Conservation (phyloP, 2,113 vertebrate species). For the Gobiocypris rarus region DNA sequence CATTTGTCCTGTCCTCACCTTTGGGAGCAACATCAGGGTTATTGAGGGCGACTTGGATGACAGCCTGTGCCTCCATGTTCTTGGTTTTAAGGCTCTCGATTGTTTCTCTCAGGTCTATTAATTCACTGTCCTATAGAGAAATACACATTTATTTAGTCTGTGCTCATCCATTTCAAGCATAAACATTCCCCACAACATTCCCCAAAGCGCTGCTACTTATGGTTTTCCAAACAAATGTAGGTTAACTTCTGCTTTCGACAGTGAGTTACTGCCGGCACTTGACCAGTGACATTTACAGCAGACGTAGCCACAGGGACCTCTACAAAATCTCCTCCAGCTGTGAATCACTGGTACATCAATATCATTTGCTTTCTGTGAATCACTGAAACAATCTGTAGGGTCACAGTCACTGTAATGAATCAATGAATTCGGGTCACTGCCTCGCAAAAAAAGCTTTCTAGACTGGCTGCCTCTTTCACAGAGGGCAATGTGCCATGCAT, state of each 20-base stretch:
- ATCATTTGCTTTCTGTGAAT: neutral
- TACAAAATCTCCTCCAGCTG: neutral
- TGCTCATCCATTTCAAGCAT: neutral
- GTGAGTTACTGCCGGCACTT: neutral
- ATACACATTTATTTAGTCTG: neutral
- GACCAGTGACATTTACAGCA: neutral
- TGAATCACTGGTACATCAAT: neutral
- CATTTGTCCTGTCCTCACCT: conserved; percentile 71
- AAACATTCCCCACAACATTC: neutral
- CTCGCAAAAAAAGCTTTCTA: neutral
- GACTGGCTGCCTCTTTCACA: neutral
- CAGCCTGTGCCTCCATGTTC: conserved; percentile 92
- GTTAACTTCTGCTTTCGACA: neutral
- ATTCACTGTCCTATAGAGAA: conserved; percentile 83
- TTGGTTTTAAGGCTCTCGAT: conserved; percentile 88
- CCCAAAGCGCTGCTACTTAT: neutral
- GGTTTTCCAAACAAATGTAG: conserved; percentile 13
- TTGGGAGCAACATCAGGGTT: conserved; percentile 82
- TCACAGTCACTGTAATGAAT: neutral
- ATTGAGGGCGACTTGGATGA: conserved; percentile 90
- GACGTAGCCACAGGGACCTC: neutral
- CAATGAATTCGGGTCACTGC: neutral
- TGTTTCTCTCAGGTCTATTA: conserved; percentile 88
- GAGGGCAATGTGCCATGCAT: neutral
- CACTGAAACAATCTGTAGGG: neutral